Base-by-base conservation (phyloP, 1,140 invertebrate species). In the Drosophila auraria region DNA sequence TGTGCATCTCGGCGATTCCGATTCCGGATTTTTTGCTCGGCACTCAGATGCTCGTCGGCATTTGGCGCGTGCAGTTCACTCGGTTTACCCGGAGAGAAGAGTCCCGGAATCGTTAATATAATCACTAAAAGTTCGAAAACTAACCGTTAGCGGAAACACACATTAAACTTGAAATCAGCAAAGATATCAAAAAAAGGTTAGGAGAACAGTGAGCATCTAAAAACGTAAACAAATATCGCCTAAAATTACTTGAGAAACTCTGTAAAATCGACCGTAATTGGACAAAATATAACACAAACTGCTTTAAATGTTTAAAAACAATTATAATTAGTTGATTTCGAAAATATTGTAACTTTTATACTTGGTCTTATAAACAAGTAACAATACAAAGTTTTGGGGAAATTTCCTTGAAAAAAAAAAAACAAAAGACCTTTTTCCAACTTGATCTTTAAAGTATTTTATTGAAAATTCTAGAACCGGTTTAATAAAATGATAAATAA, bases 21-120 rank as follows among this genome's bases (percentile, higher is more conserved):
- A 75, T 65, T 77, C 77, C 58, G 63, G 75, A 30, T 58, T 66
- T 38, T 49, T 65, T 38, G 56, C 36, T 78, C 73, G 63, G 64
- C 50, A 38, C 20, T 91, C 86, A 90, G 87, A 90, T 86, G 86
- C 86, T 90, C 72, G 87, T 86, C 79, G 80, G 86, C 82, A 71
- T 82, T 90, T 84, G 86, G 82, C 82, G 86, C 79, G 87, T 86
- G 87, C 79, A 89, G 84, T 87, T 78, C 65, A 74, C 25, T 77
- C 73, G 81, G 69, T 51, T 17, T 17, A 23, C 20, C 20, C 36
- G 54, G 54, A 57, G 20, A 38, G 47, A 42, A 56, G 38, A 49
- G n/a, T 3, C n/a, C 50, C 15, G 53, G 8, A 20, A n/a, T 53
- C 25, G 45, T 40, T 30, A 54, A 49, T 17, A 23, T 45, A 51